phyloP scores from a whole-genome alignment of 2,888 invertebrate genomes.

The Clistopyga incitator region DNA sequence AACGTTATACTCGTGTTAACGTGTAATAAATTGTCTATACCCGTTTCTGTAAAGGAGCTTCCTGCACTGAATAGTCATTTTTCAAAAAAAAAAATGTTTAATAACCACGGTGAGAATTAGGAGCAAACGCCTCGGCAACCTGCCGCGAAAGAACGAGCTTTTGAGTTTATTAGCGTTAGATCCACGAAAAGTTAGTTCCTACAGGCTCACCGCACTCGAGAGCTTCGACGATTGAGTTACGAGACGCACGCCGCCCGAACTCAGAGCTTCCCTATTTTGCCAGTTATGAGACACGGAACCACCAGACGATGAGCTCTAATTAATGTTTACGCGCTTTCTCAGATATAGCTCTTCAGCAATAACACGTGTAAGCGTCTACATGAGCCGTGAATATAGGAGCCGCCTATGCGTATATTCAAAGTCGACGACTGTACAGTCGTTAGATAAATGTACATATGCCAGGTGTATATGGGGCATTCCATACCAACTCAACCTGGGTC shows the following conservation, averaged over 20 bases:
- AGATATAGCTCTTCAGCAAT: constrained; percentile 18
- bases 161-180: constrained; percentile 37
- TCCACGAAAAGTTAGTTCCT: background rate
- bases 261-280: constrained; percentile 26
- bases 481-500: no score
- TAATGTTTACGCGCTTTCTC: constrained; percentile 48
- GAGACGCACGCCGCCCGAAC: constrained; percentile 10
- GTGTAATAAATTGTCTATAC: no score
- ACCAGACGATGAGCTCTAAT: constrained; percentile 47
- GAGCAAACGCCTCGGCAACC: background rate
- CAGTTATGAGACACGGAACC: constrained; percentile 47
- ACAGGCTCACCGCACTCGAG: background rate
- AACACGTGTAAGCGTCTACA: background rate
- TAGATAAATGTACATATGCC: constrained; percentile 24
- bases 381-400: background rate
- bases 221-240: constrained; percentile 53
- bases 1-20: no score
- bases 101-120: background rate
- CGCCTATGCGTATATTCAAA: background rate
- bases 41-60: no score
- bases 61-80: no score
- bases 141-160: background rate
- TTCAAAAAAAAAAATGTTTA: no score
- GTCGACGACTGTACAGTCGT: constrained; percentile 36
- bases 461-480: background rate